Conservation (phyloP, 2,797 vertebrate species). For the Coilia nasus region DNA sequence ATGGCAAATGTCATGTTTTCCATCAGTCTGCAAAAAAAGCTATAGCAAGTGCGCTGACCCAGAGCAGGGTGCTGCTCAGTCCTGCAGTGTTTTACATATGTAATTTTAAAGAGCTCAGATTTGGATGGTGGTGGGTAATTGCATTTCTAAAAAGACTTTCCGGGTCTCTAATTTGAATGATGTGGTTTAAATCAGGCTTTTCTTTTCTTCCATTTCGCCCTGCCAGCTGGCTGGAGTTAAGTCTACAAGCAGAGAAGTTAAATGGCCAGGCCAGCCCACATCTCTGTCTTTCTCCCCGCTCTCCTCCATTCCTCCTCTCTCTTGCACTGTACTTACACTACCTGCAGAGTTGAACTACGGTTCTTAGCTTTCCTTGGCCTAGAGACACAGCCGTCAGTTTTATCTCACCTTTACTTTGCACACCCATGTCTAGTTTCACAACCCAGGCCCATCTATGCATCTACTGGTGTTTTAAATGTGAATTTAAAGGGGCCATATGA, state of each 20-base stretch:
- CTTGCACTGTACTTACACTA: neutral
- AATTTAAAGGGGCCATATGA: no score
- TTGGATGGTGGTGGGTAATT: slow-evolving; percentile 13
- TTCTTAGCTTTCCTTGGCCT: neutral
- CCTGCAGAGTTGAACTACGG: neutral
- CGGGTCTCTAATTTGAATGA: slow-evolving; percentile 8
- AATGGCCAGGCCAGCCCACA: neutral
- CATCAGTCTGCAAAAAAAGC: neutral
- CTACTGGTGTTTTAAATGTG: no score
- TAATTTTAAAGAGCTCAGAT: slow-evolving; percentile 19
- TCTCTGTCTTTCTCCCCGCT: neutral
- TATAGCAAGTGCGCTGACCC: neutral
- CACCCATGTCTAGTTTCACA: neutral
- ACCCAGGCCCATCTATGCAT: no score
- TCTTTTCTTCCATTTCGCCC: slow-evolving; percentile 17
- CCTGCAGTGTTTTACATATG: slow-evolving; percentile 1
- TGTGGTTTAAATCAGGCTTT: neutral
- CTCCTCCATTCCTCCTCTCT: neutral
- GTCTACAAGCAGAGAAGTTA: neutral
- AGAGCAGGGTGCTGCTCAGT: neutral
- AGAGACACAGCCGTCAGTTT: neutral
- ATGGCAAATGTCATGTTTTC: neutral
- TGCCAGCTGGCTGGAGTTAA: neutral
- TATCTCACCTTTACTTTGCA: neutral
- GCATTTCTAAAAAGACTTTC: neutral